Evolutionary conservation across 1,140 invertebrate genomes (phyloP).

Genomic region (Cydia strobilella): DNA sequence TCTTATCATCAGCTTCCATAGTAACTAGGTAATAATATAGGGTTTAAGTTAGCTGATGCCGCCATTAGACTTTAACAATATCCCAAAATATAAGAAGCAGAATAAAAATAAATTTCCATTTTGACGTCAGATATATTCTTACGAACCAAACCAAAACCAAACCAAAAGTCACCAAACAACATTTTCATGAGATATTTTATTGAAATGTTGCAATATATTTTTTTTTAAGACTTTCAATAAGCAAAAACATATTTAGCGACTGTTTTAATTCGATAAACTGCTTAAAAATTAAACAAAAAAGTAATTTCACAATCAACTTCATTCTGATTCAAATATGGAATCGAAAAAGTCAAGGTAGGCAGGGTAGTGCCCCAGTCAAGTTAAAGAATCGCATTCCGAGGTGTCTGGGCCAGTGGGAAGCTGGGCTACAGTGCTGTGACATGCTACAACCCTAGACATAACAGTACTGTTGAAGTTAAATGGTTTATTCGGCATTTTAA

Average conservation of each 20-base stretch:
- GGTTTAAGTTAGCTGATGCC: conserved; percentile 47
- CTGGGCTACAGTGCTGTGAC: conserved; percentile 23
- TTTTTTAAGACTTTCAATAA: not conserved
- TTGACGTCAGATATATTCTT: no score
- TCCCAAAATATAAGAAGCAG: not conserved
- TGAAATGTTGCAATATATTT: no score
- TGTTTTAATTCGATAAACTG: no score
- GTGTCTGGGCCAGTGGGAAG: conserved; percentile 24
- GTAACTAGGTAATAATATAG: conserved; percentile 38
- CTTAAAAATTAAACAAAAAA: not conserved
- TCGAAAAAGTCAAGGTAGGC: not conserved
- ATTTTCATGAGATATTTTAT: not conserved
- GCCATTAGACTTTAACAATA: not conserved
- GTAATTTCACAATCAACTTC: not conserved
- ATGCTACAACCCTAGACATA: conserved; percentile 26
- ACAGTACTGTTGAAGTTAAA: conserved; percentile 9
- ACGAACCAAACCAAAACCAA: no score
- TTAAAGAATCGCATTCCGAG: conserved; percentile 20
- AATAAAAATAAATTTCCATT: no score
- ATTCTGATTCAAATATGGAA: conserved; percentile 2
- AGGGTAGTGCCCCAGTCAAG: conserved; percentile 1
- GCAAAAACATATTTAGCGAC: no score
- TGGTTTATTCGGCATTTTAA: conserved; percentile 10
- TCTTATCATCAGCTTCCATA: conserved; percentile 48
- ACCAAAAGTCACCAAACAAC: not conserved